Conservation (phyloP, 2,797 vertebrate genomes). For the Eupleurogrammus muticus region DNA sequence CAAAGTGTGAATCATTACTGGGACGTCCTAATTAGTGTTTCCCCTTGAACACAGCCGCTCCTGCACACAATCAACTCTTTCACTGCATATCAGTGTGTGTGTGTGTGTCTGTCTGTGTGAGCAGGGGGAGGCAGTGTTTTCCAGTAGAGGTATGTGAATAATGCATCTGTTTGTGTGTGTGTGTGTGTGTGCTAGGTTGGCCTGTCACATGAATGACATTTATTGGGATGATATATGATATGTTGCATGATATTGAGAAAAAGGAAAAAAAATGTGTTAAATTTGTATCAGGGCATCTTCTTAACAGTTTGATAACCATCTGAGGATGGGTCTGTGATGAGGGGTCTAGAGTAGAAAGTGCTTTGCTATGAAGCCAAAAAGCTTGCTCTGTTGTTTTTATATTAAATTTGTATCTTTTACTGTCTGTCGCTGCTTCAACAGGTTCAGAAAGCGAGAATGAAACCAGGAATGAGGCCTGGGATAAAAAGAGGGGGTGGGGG, state of each 20-base stretch:
- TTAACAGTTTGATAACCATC: too few species aligned
- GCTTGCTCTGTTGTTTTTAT: neutral
- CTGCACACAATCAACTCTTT: constrained; percentile 67
- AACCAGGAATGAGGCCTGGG: neutral
- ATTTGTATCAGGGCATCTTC: too few species aligned
- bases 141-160: constrained; percentile 49
- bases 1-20: constrained; percentile 39
- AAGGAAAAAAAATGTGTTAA: too few species aligned
- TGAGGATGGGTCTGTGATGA: neutral
- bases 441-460: constrained; percentile 39
- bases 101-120: constrained; percentile 30
- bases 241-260: neutral
- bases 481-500: constrained; percentile 30
- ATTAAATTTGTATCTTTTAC: constrained; percentile 8
- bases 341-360: neutral
- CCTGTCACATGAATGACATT: too few species aligned
- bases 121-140: constrained; percentile 32
- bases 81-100: constrained; percentile 37
- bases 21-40: constrained; percentile 63
- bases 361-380: neutral
- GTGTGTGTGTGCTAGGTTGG: constrained; percentile 11
- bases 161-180: too few species aligned
- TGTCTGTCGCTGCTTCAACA: constrained; percentile 33
- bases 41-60: constrained; percentile 25
- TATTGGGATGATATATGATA: too few species aligned